Evolutionary conservation across 1,140 invertebrate species (phyloP).

Genomic region (Philotrypesis tridentata): DNA sequence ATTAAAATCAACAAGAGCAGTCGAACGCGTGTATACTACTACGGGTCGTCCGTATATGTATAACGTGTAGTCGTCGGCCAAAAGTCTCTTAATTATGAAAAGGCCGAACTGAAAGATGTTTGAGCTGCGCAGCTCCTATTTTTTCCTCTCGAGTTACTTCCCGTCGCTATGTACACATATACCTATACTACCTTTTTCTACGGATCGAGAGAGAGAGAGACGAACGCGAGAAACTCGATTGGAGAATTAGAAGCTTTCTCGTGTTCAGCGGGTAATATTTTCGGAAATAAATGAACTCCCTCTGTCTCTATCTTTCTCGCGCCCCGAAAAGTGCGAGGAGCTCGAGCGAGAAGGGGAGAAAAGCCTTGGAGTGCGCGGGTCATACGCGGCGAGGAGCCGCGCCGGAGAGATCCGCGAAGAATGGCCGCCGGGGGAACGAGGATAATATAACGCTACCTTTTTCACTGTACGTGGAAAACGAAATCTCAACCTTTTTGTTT

Average conservation of each 20-base stretch:
- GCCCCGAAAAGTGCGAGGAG: neutral
- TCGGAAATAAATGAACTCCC: neutral
- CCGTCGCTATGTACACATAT: too few relatives aligned
- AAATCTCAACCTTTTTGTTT: neutral
- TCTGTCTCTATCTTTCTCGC: neutral
- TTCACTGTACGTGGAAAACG: constrained; percentile 11
- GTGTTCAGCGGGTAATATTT: neutral
- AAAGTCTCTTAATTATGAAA: constrained; percentile 1
- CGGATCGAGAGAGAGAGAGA: too few relatives aligned
- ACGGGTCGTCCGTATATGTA: too few relatives aligned
- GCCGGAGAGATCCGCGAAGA: neutral
- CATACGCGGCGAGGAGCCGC: neutral
- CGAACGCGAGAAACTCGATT: too few relatives aligned
- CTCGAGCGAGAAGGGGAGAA: neutral
- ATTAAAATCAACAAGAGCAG: constrained; percentile 60
- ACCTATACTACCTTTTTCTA: too few relatives aligned
- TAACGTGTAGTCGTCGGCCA: constrained; percentile 2
- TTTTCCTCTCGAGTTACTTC: constrained; percentile 36
- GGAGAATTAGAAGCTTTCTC: neutral
- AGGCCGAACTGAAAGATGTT: constrained; percentile 55
- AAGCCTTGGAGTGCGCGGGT: neutral
- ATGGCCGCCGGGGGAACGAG: neutral
- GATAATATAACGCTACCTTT: constrained; percentile 10
- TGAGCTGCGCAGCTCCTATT: constrained; percentile 43
- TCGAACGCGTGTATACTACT: constrained; percentile 32